Evolutionary conservation across 2,113 vertebrate species (phyloP), one percentile per base, ranked within the genome.

Genomic region (Gymnorhina tibicen): DNA sequence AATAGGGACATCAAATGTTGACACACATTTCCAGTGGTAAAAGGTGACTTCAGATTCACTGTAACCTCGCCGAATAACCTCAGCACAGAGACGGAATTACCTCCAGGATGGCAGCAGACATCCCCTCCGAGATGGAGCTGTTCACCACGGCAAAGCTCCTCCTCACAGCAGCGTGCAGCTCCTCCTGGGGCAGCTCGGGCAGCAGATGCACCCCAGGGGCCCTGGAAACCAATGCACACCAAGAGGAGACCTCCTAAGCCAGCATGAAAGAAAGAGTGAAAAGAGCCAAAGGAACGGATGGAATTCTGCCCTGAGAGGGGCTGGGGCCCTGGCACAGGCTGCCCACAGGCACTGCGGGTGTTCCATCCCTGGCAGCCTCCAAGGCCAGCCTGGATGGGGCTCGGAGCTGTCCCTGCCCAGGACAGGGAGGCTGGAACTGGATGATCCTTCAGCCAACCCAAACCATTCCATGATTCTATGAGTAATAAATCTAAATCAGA

Each of bases 51-150:
- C 64, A 41, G 6, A 4, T 6, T 11, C 11, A 16, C 53, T 49
- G 47, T 18, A 21, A n/a, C 28, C 84, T 55, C 81, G 3, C 10
- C 18, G 87, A 27, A 30, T 18, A 44, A 41, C 17, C 42, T 78
- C 18, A 13, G 12, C 0, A 3, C 26, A 12, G 10, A n/a, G 47
- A 42, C 18, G 58, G n/a, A n/a, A n/a, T 93, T 95, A 99, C 99
- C 99, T 99, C 99, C 89, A 99, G 98, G 84, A 99, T 97, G 62
- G 99, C 99, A 4, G 99, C 99, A 5, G 99, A 99, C 99, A 99
- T 99, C 62, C 99, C 99, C 91, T 99, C 99, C 0, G 99, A 99
- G 84, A 97, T 13, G 2, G 99, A 99, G 97, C 99, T 99, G 98
- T 99, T 99, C 69, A 99, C 98, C 92, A 99, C 80, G 0, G 99